These are phyloP conservation scores for Astreopora myriophthalma DNA, from an alignment of 64 coral and sea anemone species.

Conservation along the genomic window DNA sequence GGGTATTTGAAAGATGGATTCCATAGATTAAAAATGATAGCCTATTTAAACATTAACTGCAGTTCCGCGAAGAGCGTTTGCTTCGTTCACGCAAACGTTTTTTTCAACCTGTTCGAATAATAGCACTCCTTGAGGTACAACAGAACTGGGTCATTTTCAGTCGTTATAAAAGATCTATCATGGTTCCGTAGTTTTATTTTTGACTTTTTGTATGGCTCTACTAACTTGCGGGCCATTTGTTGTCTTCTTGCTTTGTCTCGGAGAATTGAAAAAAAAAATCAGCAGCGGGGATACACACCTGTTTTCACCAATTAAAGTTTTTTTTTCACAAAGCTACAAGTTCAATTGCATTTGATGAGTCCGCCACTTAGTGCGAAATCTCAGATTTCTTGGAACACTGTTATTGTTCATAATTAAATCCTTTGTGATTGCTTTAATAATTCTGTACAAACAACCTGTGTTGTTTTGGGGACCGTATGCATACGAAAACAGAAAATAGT, in stretches of 20 bases:
- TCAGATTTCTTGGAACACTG: neutral
- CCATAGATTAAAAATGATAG: neutral
- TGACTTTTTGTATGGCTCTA: neutral
- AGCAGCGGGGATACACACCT: constrained; percentile 19
- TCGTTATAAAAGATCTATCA: no score
- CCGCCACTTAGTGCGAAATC: constrained; percentile 32
- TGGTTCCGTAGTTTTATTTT: neutral
- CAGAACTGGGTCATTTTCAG: no score
- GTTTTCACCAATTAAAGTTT: neutral
- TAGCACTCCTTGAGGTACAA: no score
- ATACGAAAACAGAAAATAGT: constrained; percentile 15
- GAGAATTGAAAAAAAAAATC: constrained; percentile 3
- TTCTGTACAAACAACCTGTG: constrained; percentile 44
- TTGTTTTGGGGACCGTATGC: constrained; percentile 18
- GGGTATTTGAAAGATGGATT: neutral
- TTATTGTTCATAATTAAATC: constrained; percentile 34
- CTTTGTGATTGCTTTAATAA: constrained; percentile 56
- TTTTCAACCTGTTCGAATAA: no score
- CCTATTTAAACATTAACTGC: neutral
- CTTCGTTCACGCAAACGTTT: neutral
- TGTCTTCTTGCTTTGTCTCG: constrained; percentile 48
- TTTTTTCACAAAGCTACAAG: neutral
- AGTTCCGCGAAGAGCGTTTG: neutral
- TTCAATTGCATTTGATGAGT: constrained; percentile 32
- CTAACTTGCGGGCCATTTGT: neutral